A percentile compares a stretch with the other conserved stretches of the same genome.
phyloP scores from a whole-genome alignment of 2,113 vertebrate species.

The Chloropsis hardwickii region DNA sequence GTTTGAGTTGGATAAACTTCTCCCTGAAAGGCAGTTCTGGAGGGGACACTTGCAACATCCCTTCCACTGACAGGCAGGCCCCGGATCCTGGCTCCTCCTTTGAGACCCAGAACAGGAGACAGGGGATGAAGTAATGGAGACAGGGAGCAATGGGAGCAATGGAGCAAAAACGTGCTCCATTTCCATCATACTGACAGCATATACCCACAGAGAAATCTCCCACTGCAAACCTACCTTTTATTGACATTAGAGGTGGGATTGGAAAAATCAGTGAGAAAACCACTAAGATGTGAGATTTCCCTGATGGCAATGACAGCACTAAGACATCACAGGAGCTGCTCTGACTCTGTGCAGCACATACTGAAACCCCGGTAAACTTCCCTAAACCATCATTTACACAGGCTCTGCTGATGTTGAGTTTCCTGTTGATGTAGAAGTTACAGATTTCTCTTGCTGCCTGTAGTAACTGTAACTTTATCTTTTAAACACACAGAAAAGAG shows the following conservation, averaged over 20 bases:
- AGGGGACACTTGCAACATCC: not conserved
- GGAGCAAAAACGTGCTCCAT: not conserved
- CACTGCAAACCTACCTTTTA: not conserved
- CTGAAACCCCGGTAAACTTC: not conserved
- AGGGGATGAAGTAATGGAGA: not conserved
- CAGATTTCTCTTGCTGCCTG: not conserved
- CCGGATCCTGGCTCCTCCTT: not conserved
- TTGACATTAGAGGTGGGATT: not conserved
- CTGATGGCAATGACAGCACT: not conserved
- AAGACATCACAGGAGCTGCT: not conserved
- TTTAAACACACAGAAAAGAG: not conserved
- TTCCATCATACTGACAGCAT: not conserved
- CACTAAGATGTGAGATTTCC: not conserved
- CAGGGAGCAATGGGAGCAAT: not conserved
- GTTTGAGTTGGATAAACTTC: not conserved
- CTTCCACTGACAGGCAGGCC: not conserved
- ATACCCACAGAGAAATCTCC: not conserved
- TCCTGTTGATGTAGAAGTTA: not conserved
- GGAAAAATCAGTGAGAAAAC: not conserved
- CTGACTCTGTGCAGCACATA: not conserved
- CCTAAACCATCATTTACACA: not conserved
- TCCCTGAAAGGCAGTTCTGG: not conserved
- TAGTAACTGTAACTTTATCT: not conserved
- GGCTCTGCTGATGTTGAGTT: fast-evolving
- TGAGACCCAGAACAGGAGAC: fast-evolving